Base-by-base conservation (phyloP, 2,113 vertebrate species). In the Tupaia tana region DNA sequence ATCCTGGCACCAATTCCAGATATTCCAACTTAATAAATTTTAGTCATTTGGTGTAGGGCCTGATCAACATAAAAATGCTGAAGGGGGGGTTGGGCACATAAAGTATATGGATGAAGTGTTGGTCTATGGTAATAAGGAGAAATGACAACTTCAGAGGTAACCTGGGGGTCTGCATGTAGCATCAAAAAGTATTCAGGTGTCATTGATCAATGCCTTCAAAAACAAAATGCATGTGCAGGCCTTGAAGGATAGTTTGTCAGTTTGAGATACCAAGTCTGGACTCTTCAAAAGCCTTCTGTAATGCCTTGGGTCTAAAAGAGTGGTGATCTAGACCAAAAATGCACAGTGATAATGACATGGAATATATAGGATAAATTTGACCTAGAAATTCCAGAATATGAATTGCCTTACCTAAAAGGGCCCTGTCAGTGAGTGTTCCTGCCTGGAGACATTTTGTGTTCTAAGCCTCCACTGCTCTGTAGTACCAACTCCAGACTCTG, bases 351-450 rank as follows among this genome's bases (percentile, higher is more conserved):
- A 70, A 71, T 52, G 77, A 69, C 10, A 83, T 34, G 56, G 24
- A 83, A 22, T 82, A 54, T 73, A 64, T 56, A 56, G 24, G 31
- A 84, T 84, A 27, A 74, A 63, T 9, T 20, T 93, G 52, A 78
- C 19, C 19, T 93, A 43, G 75, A 80, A 91, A 96, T 69, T 73
- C 56, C n/a, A 79, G 78, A 91, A 77, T 73, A 25, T 63, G 64
- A 71, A 66, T 80, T 91, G 31, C 19, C 18, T 78, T 79, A 85
- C 29, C 11, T 91, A 90, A 74, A 24, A 74, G 31, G 19, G 79
- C 9, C 7, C 13, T 75, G 24, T 63, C 9, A 67, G 18, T 77
- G 19, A 56, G 34, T 8, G 7, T 56, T 80, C 24, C 73, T 27
- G 14, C 29, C 7, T 71, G 84, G 54, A 93, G 18, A 29, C 29